phyloP scores from a whole-genome alignment of 2,797 vertebrate species.

The Pangasius macronema region DNA sequence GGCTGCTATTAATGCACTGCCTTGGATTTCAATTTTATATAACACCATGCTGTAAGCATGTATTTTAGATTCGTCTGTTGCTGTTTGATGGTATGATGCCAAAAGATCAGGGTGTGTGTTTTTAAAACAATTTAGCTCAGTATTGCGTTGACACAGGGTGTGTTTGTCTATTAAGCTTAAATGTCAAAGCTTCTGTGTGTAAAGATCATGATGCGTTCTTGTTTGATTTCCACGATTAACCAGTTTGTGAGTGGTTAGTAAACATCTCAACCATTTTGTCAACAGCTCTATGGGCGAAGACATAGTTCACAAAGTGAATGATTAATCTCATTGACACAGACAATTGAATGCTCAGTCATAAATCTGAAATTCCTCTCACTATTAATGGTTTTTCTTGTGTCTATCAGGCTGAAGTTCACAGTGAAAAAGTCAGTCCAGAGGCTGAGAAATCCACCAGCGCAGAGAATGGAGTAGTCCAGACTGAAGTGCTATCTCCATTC shows the following conservation, averaged over 20 bases:
- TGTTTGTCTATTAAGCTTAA: constrained; percentile 38
- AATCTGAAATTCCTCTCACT: constrained; percentile 17
- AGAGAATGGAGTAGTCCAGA: constrained; percentile 47
- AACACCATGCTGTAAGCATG: neutral
- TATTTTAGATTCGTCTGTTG: constrained; percentile 21
- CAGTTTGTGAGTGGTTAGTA: constrained; percentile 22
- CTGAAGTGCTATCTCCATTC: constrained; percentile 49
- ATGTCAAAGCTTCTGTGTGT: constrained; percentile 19
- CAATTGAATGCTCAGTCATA: neutral
- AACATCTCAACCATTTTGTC: neutral
- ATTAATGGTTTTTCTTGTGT: constrained; percentile 38
- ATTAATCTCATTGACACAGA: neutral
- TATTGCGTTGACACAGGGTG: constrained; percentile 38
- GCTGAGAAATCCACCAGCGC: constrained; percentile 43
- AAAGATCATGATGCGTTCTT: neutral
- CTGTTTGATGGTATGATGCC: constrained; percentile 13
- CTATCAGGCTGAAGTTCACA: constrained; percentile 64
- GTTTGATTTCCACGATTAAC: constrained; percentile 35
- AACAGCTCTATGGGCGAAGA: neutral
- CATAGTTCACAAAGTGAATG: constrained; percentile 5
- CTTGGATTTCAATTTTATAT: neutral
- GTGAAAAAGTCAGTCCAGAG: constrained; percentile 54
- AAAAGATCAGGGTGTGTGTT: constrained; percentile 48
- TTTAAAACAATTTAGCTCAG: constrained; percentile 25
- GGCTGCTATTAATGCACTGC: neutral